Evolutionary conservation across 2,113 vertebrate genomes (phyloP).

Genomic region (Nothocercus nigrocapillus): DNA sequence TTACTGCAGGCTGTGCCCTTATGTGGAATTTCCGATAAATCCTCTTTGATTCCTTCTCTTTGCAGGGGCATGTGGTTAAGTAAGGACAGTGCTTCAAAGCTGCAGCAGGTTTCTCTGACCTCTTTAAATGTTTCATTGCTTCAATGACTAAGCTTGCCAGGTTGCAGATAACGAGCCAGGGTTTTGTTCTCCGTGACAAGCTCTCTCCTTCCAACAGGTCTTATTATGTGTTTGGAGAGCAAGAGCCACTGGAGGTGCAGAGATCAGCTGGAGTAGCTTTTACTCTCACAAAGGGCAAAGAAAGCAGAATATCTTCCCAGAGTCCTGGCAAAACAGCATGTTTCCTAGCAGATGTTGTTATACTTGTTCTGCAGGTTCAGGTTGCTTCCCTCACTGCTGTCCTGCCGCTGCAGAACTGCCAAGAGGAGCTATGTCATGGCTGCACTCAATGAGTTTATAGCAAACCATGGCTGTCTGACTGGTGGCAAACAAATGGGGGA

Average conservation of each 20-base stretch:
- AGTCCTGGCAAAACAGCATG: background rate
- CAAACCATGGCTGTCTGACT: background rate
- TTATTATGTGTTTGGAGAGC: background rate
- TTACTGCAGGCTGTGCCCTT: background rate
- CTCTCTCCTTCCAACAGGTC: constrained; percentile 29
- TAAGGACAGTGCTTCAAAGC: background rate
- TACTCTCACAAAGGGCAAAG: background rate
- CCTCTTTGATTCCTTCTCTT: background rate
- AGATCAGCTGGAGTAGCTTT: background rate
- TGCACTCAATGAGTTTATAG: background rate
- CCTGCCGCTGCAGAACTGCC: background rate
- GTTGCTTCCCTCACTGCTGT: background rate
- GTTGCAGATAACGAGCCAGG: background rate
- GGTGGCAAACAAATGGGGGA: background rate
- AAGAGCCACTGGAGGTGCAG: background rate
- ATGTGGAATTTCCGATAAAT: background rate
- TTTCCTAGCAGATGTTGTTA: background rate
- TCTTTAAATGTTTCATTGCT: constrained; percentile 27
- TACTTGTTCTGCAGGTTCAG: background rate
- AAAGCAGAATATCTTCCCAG: background rate
- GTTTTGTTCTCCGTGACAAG: background rate
- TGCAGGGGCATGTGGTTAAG: background rate
- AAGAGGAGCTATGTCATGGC: background rate
- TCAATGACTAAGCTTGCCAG: background rate
- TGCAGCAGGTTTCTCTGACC: background rate